Percentiles rank a stretch among this genome's conserved stretches.
Conservation (phyloP, 2,888 invertebrate species). For the Atherix ibis region DNA sequence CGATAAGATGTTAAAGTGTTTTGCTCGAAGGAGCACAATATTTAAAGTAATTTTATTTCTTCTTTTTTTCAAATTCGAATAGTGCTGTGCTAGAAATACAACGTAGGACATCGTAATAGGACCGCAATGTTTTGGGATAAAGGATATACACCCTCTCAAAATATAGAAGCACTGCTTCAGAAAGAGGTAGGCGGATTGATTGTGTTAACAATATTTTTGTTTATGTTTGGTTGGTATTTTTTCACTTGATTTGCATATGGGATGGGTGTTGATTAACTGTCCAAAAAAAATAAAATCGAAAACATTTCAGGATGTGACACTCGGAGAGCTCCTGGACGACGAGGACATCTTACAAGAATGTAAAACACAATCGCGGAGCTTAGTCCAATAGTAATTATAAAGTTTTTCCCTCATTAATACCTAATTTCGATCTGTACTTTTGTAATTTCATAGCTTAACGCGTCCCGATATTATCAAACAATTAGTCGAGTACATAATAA, state of each 20-base stretch:
- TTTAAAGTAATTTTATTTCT: too few species aligned
- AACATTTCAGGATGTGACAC: constrained; percentile 83
- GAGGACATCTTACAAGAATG: constrained; percentile 93
- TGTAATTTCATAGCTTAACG: constrained; percentile 56
- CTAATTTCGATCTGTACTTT: too few species aligned
- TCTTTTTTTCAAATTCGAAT: constrained; percentile 10
- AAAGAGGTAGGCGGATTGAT: constrained; percentile 24
- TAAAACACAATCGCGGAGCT: constrained; percentile 76
- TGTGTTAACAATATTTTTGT: too few species aligned
- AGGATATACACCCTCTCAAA: constrained; percentile 30
- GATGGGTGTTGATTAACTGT: constrained; percentile 27
- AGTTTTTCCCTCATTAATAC: not conserved
- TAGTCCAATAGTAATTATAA: constrained; percentile 78
- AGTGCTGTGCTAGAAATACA: constrained; percentile 16
- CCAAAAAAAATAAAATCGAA: too few species aligned
- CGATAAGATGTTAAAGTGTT: too few species aligned
- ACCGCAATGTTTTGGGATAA: constrained; percentile 33
- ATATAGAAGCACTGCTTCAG: constrained; percentile 31
- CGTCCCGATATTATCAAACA: constrained; percentile 73
- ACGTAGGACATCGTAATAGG: constrained; percentile 8
- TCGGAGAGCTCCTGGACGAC: constrained; percentile 81
- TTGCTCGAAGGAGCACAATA: too few species aligned
- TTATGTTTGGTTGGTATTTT: too few species aligned
- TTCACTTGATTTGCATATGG: constrained; percentile 7
- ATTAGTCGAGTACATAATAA: constrained; percentile 70